phyloP scores from a whole-genome alignment of 2,888 invertebrate genomes.

The Synergus laeviventris region DNA sequence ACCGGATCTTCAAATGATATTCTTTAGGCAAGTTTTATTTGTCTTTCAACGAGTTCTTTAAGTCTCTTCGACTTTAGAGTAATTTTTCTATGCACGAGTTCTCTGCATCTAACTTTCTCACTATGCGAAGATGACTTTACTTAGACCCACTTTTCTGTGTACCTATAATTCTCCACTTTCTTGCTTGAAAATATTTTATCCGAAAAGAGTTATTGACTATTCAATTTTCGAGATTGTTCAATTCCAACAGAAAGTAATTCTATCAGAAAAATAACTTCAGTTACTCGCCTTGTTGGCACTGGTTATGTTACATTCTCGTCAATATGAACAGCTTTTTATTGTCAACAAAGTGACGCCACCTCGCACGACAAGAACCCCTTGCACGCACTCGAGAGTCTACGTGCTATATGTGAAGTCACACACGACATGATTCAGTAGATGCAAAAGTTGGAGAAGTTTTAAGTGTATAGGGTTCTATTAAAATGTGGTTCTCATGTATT shows the following conservation, averaged over 20 bases:
- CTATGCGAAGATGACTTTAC: slow-evolving; percentile 40
- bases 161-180: neutral
- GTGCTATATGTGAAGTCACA: slow-evolving; percentile 51
- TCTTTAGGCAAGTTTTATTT: slow-evolving; percentile 38
- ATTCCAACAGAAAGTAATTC: too few relatives aligned
- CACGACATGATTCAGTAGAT: slow-evolving; percentile 55
- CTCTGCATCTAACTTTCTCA: slow-evolving; percentile 27
- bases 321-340: neutral
- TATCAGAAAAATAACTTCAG: neutral
- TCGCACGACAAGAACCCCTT: slow-evolving; percentile 56
- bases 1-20: slow-evolving; percentile 37
- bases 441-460: slow-evolving; percentile 57
- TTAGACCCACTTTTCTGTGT: neutral
- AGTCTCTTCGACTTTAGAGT: slow-evolving; percentile 20
- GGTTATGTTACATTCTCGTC: neutral
- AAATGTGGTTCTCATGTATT: neutral
- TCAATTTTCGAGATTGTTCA: neutral
- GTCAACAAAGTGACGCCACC: neutral
- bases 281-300: neutral
- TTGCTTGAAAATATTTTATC: neutral
- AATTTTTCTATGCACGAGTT: slow-evolving; percentile 31
- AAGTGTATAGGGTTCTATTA: slow-evolving; percentile 43
- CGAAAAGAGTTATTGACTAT: neutral
- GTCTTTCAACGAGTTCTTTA: slow-evolving; percentile 38
- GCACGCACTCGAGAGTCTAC: slow-evolving; percentile 55